phyloP scores from a whole-genome alignment of 2,113 vertebrate species.

The Bos indicus region DNA sequence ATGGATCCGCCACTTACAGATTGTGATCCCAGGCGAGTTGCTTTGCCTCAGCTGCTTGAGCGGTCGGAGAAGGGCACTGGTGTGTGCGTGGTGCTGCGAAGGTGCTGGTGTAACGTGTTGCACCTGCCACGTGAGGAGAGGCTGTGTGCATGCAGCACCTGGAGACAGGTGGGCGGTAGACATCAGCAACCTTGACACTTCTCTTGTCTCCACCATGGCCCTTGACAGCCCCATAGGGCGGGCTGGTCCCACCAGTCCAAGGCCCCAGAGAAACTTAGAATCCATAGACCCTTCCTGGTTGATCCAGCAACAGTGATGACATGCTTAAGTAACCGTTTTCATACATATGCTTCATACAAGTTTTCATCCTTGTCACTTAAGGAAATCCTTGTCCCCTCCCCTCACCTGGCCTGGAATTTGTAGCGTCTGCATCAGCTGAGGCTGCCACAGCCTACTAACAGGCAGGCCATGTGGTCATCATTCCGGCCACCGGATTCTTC shows the following conservation, averaged over 20 bases:
- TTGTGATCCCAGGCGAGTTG: neutral
- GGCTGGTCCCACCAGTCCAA: neutral
- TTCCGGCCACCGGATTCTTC: neutral
- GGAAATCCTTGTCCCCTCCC: neutral
- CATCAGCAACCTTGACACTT: neutral
- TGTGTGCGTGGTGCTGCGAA: neutral
- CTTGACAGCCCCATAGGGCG: no score
- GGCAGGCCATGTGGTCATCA: neutral
- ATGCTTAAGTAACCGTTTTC: neutral
- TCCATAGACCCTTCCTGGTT: neutral
- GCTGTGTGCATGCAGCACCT: neutral
- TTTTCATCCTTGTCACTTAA: neutral
- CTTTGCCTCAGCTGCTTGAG: neutral
- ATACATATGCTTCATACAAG: neutral
- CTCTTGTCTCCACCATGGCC: neutral
- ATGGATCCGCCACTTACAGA: neutral
- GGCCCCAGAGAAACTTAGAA: neutral
- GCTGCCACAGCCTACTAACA: neutral
- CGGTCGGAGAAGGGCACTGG: neutral
- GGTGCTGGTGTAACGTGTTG: neutral
- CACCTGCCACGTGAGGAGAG: neutral
- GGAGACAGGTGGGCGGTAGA: neutral
- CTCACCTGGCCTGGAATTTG: neutral
- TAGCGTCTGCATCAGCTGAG: neutral
- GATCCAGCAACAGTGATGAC: neutral